Conservation (phyloP, 1,140 invertebrate species). For the Stenopsyche tienmushanensis region DNA sequence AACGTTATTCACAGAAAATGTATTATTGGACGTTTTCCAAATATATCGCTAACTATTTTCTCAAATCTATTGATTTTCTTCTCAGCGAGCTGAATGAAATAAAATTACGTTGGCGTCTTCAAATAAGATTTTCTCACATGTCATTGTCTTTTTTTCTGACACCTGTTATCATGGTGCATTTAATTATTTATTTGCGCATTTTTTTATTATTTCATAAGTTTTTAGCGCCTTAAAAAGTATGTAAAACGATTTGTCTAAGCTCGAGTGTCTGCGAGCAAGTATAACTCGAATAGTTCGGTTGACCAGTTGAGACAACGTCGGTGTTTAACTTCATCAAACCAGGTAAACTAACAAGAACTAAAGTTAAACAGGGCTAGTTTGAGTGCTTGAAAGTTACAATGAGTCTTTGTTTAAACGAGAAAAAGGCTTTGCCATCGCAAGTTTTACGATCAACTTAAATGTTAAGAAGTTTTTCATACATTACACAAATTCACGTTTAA, state of each 20-base stretch:
- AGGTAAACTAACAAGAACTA: conserved; percentile 26
- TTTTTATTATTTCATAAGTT: not conserved
- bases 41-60: not conserved
- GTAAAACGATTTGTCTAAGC: not conserved
- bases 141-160: conserved; percentile 13
- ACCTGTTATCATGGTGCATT: conserved; percentile 14
- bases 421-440: no score
- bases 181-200: not conserved
- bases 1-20: not conserved
- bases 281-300: conserved; percentile 5
- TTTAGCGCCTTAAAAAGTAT: not conserved
- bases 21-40: not conserved
- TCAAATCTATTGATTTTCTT: not conserved
- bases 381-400: not conserved
- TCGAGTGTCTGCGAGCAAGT: not conserved
- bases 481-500: no score
- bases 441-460: no score
- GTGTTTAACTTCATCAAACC: conserved; percentile 19
- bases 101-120: conserved; percentile 18
- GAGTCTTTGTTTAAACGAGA: not conserved
- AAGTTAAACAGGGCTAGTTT: conserved; percentile 15
- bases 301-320: conserved; percentile 11
- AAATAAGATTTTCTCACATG: conserved; percentile 15
- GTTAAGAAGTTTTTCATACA: no score
- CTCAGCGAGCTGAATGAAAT: not conserved